A percentile compares a stretch with the other conserved stretches of the same genome.
Conservation (phyloP, 2,888 invertebrate genomes). For the Siphonodentalium dalli region DNA sequence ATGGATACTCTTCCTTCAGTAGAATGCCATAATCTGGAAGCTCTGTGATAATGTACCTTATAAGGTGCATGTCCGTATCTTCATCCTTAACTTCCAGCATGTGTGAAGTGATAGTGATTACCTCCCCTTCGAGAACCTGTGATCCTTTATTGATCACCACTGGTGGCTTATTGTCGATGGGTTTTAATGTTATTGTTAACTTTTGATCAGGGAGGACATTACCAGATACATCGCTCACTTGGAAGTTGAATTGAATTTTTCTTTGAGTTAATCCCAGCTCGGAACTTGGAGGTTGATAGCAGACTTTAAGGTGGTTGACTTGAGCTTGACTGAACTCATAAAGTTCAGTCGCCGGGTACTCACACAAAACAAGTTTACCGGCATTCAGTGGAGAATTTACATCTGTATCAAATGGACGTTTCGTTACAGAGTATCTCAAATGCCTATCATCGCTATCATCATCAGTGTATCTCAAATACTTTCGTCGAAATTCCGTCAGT, state of each 20-base stretch:
- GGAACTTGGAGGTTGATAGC: slow-evolving; percentile 57
- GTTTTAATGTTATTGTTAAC: slow-evolving; percentile 57
- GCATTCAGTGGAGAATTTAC: slow-evolving; percentile 46
- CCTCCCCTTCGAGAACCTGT: slow-evolving; percentile 53
- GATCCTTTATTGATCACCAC: slow-evolving; percentile 53
- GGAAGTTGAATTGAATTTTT: slow-evolving; percentile 59
- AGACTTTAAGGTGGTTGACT: slow-evolving; percentile 63
- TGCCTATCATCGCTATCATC: slow-evolving; percentile 52
- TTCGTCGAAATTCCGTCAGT: slow-evolving; percentile 50
- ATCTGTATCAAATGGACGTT: slow-evolving; percentile 56
- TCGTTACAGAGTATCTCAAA: slow-evolving; percentile 47
- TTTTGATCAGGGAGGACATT: slow-evolving; percentile 55
- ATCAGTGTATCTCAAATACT: slow-evolving; percentile 55
- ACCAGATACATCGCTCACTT: slow-evolving; percentile 58
- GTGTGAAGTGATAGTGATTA: slow-evolving; percentile 46
- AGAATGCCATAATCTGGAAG: slow-evolving; percentile 55
- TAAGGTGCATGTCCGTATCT: slow-evolving; percentile 51
- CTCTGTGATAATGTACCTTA: slow-evolving; percentile 47
- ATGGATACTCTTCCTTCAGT: slow-evolving; percentile 36
- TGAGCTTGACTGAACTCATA: slow-evolving; percentile 59
- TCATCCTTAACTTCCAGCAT: slow-evolving; percentile 56
- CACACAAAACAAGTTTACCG: slow-evolving; percentile 55
- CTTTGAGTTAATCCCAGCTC: slow-evolving; percentile 61
- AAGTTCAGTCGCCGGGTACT: slow-evolving; percentile 43
- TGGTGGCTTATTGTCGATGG: slow-evolving; percentile 63